A percentile compares a stretch with the other conserved stretches of the same genome.
Conservation (phyloP, 2,113 vertebrate genomes). For the Chaetodon trifascialis region DNA sequence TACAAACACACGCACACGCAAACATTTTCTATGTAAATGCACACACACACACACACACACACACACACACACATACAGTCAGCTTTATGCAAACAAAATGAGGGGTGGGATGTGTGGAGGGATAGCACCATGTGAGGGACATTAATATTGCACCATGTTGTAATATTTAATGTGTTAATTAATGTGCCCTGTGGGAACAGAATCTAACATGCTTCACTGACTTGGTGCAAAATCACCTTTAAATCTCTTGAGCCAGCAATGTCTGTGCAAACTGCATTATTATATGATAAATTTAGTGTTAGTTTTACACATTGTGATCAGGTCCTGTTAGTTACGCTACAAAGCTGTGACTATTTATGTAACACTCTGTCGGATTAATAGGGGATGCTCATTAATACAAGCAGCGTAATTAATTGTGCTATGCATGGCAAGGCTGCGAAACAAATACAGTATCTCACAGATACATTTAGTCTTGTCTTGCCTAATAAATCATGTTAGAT, state of each 20-base stretch:
- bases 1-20: neutral
- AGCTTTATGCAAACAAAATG: neutral
- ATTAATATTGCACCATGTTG: slow-evolving; percentile 59
- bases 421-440: slow-evolving; percentile 30
- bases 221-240: slow-evolving; percentile 51
- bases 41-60: too few relatives aligned
- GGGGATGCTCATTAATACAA: slow-evolving; percentile 60
- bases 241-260: slow-evolving; percentile 36
- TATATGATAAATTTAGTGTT: slow-evolving; percentile 32
- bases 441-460: slow-evolving; percentile 33
- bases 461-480: slow-evolving; percentile 5
- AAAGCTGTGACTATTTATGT: slow-evolving; percentile 56
- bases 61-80: neutral
- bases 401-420: slow-evolving; percentile 54
- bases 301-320: slow-evolving; percentile 32
- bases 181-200: slow-evolving; percentile 48
- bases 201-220: slow-evolving; percentile 40
- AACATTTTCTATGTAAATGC: neutral
- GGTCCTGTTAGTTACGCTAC: slow-evolving; percentile 44
- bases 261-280: slow-evolving; percentile 18
- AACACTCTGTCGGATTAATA: slow-evolving; percentile 47
- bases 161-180: slow-evolving; percentile 74
- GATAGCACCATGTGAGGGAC: neutral
- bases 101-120: neutral
- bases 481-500: slow-evolving; percentile 36